A percentile compares a stretch with the other conserved stretches of the same genome.
Conservation (phyloP, 2,113 vertebrate species). For the Ochotona princeps region DNA sequence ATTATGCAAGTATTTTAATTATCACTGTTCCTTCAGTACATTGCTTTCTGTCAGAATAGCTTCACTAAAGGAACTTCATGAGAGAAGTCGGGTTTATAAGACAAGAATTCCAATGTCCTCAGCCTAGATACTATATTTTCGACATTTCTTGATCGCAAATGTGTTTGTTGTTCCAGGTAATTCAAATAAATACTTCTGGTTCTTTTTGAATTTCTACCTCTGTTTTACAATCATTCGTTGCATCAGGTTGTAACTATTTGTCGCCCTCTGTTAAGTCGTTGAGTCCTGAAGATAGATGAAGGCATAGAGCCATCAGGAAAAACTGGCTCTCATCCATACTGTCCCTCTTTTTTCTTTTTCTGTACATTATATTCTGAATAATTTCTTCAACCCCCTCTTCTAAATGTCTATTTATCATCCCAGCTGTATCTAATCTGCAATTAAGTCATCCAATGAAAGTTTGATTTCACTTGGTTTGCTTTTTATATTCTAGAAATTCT, state of each 20-base stretch:
- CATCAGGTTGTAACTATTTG: not conserved
- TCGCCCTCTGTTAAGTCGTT: not conserved
- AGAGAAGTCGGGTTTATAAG: not conserved
- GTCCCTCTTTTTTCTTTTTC: not conserved
- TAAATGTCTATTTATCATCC: not conserved
- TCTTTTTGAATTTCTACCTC: not conserved
- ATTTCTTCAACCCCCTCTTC: not conserved
- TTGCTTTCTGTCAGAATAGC: not conserved
- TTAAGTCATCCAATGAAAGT: not conserved
- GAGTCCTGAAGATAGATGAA: not conserved
- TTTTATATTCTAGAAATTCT: conserved; percentile 3
- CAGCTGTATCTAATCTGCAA: not conserved
- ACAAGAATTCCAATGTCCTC: not conserved
- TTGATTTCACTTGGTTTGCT: not conserved
- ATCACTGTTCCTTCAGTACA: not conserved
- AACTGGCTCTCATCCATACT: not conserved
- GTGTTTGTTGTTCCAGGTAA: not conserved
- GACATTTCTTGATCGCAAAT: not conserved
- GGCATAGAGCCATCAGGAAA: not conserved
- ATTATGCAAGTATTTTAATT: not conserved
- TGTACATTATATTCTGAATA: not conserved
- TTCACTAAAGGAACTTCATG: not conserved
- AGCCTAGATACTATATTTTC: not conserved
- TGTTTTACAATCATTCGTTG: not conserved
- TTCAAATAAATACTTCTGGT: not conserved